Conservation (phyloP, 2,797 vertebrate species). For the Graptemys geographica region DNA sequence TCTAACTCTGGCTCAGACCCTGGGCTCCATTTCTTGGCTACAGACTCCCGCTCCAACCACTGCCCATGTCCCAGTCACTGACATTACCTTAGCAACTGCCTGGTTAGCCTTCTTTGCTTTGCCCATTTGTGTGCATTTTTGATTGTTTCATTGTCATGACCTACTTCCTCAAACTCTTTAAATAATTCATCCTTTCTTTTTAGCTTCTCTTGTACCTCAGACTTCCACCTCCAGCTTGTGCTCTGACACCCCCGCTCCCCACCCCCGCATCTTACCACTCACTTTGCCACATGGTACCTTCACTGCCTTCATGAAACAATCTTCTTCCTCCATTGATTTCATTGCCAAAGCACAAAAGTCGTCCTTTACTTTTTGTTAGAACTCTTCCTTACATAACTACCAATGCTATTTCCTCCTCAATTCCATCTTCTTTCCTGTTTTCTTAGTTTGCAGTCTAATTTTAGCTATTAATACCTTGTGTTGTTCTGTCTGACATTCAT, state of each 20-base stretch:
- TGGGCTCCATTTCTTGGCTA: not conserved
- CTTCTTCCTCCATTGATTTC: not conserved
- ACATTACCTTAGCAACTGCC: not conserved
- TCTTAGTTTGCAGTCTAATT: no score
- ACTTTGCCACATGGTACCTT: not conserved
- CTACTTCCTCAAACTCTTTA: not conserved
- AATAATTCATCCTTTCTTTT: not conserved
- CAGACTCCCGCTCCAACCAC: not conserved
- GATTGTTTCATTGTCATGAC: not conserved
- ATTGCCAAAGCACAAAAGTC: not conserved
- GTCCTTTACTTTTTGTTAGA: not conserved
- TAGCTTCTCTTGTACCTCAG: not conserved
- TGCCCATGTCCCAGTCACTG: not conserved
- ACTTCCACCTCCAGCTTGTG: not conserved
- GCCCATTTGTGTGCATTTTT: not conserved
- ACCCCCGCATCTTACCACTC: not conserved
- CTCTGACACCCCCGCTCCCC: not conserved
- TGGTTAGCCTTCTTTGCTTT: not conserved
- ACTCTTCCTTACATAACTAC: not conserved
- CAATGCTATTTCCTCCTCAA: not conserved
- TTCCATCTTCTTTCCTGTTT: not conserved
- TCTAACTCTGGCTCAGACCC: not conserved
- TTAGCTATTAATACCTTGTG: no score
- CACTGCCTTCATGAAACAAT: not conserved
- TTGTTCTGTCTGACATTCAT: no score